Percentiles rank a stretch among this genome's conserved stretches.
These are phyloP conservation scores for Ypsolopha scabrella DNA, from an alignment of 2,888 invertebrate genomes.

Conservation along the genomic window DNA sequence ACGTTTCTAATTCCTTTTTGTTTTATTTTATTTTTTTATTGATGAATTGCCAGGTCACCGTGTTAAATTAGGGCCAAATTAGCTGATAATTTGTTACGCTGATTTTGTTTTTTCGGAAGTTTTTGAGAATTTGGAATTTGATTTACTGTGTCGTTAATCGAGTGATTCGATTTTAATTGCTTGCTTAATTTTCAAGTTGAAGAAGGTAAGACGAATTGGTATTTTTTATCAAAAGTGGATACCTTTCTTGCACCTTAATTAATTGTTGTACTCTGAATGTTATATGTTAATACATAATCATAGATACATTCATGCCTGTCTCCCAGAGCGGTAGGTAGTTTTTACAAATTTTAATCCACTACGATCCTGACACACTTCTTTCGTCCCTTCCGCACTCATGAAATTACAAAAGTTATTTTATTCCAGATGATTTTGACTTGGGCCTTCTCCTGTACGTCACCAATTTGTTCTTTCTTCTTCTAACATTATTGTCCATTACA, in stretches of 20 bases:
- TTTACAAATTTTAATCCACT: too few relatives aligned
- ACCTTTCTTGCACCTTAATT: background rate
- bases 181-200: conserved; percentile 4
- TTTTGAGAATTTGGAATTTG: conserved; percentile 6
- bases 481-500: too few relatives aligned
- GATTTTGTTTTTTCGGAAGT: conserved; percentile 22
- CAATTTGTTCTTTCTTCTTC: too few relatives aligned
- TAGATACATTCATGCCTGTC: too few relatives aligned
- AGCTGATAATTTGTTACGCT: conserved; percentile 44
- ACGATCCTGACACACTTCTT: too few relatives aligned
- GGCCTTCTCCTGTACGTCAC: too few relatives aligned
- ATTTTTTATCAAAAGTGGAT: background rate
- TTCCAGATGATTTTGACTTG: too few relatives aligned
- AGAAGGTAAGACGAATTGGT: background rate
- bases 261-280: too few relatives aligned
- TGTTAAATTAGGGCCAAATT: conserved; percentile 46
- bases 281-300: too few relatives aligned
- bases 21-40: conserved; percentile 37
- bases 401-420: too few relatives aligned
- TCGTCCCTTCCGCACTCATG: too few relatives aligned
- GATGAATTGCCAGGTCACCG: conserved; percentile 35
- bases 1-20: conserved; percentile 47
- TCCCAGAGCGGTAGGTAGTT: too few relatives aligned
- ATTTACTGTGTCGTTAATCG: conserved; percentile 13
- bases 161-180: conserved; percentile 13